Evolutionary conservation across 2,113 vertebrate species (phyloP).

Genomic region (Mohoua ochrocephala): DNA sequence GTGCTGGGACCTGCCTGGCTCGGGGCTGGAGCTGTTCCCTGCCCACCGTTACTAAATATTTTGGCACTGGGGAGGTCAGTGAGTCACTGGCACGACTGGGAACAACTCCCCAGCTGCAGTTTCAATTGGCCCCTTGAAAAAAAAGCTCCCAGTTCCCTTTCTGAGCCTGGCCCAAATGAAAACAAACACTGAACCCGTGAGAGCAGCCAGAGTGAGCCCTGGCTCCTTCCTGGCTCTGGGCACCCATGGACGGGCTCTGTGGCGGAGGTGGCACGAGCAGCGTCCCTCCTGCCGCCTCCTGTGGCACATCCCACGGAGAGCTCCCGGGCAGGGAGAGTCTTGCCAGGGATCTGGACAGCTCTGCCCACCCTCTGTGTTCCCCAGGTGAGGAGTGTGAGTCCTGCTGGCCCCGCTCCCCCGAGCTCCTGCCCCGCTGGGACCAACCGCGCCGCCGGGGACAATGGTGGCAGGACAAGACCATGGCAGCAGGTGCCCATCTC

Average conservation of each 20-base stretch:
- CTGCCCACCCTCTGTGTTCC: not conserved
- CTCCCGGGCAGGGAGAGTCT: accelerated
- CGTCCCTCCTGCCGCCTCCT: not conserved
- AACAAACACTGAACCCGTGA: not conserved
- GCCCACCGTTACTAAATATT: not conserved
- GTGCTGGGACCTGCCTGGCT: accelerated
- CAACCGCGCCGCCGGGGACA: conserved; percentile 18
- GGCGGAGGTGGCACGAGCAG: not conserved
- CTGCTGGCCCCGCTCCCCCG: not conserved
- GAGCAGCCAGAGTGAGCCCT: not conserved
- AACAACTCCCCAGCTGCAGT: not conserved
- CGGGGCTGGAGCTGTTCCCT: not conserved
- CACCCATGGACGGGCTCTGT: not conserved
- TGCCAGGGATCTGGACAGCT: accelerated
- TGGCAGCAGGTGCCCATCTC: conserved; percentile 58
- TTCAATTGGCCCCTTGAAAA: conserved; percentile 16
- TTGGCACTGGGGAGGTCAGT: not conserved
- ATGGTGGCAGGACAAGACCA: conserved; percentile 56
- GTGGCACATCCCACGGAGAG: not conserved
- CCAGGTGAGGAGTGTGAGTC: conserved; percentile 68
- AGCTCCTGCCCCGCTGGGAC: conserved; percentile 15
- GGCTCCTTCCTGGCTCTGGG: not conserved
- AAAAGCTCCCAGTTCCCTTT: conserved; percentile 22
- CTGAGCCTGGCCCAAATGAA: not conserved
- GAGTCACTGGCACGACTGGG: not conserved